Percentiles rank a stretch among this genome's conserved stretches.
Evolutionary conservation across 2,113 vertebrate genomes (phyloP).

Genomic region (Capra hircus): DNA sequence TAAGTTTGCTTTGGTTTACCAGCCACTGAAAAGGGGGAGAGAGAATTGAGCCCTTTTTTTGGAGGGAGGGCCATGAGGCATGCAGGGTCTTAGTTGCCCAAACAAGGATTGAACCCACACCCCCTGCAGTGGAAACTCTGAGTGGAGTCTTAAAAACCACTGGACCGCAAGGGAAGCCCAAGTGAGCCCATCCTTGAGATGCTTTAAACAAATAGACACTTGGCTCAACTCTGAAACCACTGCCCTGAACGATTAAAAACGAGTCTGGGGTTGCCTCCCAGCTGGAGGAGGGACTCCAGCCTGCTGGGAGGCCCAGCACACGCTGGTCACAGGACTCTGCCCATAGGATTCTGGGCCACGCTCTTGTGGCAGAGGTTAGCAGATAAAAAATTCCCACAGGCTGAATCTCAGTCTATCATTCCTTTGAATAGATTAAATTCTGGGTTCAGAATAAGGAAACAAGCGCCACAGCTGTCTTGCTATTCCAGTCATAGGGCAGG

Average conservation of each 20-base stretch:
- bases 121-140: background rate
- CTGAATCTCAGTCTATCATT: background rate
- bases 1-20: background rate
- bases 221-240: background rate
- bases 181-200: background rate
- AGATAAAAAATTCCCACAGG: background rate
- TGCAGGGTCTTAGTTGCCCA: background rate
- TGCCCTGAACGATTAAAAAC: rapidly evolving
- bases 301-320: background rate
- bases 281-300: background rate
- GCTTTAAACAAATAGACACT: background rate
- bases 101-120: background rate
- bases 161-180: background rate
- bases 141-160: background rate
- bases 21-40: background rate
- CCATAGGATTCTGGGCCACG: background rate
- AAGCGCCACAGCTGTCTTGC: background rate
- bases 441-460: background rate
- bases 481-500: background rate
- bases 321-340: background rate
- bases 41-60: too few species aligned
- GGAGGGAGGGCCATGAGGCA: background rate
- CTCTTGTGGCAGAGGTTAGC: background rate
- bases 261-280: background rate
- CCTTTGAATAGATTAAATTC: background rate